phyloP scores from a whole-genome alignment of 2,888 invertebrate species.

The Dromius quadrimaculatus region DNA sequence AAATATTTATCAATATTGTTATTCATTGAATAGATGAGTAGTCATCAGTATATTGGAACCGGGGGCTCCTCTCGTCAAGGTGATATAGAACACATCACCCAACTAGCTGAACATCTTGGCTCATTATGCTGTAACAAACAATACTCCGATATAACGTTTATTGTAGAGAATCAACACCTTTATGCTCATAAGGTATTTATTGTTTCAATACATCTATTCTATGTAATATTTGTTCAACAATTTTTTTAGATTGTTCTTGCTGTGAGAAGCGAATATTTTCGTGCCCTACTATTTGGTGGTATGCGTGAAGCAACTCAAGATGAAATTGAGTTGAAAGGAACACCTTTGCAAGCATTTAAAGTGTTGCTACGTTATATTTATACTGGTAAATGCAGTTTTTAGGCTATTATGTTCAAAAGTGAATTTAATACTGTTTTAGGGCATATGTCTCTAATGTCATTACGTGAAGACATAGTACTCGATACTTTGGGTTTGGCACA shows the following conservation, averaged over 20 bases:
- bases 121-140: slow-evolving; percentile 87
- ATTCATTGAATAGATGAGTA: slow-evolving; percentile 59
- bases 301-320: slow-evolving; percentile 79
- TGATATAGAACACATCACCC: slow-evolving; percentile 76
- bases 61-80: slow-evolving; percentile 64
- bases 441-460: slow-evolving; percentile 75
- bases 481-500: slow-evolving; percentile 89
- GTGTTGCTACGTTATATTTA: slow-evolving; percentile 95
- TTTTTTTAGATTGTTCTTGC: slow-evolving; percentile 82
- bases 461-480: slow-evolving; percentile 77
- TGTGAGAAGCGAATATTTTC: slow-evolving; percentile 95
- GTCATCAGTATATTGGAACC: slow-evolving; percentile 62
- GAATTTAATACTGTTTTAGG: slow-evolving; percentile 63
- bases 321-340: slow-evolving; percentile 87
- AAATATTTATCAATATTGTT: neutral
- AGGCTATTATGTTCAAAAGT: neutral
- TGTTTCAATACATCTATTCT: neutral
- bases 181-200: slow-evolving; percentile 74
- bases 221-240: neutral
- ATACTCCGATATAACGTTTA: slow-evolving; percentile 90
- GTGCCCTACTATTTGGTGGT: slow-evolving; percentile 85
- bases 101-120: slow-evolving; percentile 88
- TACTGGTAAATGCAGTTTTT: slow-evolving; percentile 73
- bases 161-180: slow-evolving; percentile 83
- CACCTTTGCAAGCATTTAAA: slow-evolving; percentile 87